phyloP scores from a whole-genome alignment of 2,113 vertebrate genomes.

The Equus przewalskii region DNA sequence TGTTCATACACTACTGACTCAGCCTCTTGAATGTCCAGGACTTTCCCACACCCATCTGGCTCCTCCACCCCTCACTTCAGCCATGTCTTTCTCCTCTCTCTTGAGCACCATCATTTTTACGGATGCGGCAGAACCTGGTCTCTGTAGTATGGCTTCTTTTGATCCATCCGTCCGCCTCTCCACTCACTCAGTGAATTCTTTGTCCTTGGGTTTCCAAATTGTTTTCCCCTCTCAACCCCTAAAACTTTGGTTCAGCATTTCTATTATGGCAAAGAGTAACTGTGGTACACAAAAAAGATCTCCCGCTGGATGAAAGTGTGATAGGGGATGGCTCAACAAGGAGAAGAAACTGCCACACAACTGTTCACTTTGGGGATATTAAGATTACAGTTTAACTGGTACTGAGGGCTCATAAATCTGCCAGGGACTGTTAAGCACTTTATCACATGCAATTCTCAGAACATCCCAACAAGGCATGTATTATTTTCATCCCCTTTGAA shows the following conservation, averaged over 20 bases:
- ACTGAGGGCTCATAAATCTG: neutral
- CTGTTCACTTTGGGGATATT: neutral
- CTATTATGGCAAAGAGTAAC: neutral
- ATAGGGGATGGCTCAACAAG: neutral
- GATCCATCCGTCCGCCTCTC: neutral
- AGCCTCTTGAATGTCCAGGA: neutral
- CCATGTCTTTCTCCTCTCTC: neutral
- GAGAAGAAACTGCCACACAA: neutral
- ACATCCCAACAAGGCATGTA: neutral
- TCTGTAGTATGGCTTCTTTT: neutral
- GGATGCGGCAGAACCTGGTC: neutral
- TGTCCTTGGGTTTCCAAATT: neutral
- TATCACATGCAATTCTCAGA: neutral
- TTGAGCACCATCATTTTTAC: rapidly evolving
- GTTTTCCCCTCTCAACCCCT: neutral
- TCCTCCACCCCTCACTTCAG: rapidly evolving
- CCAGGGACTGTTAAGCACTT: neutral
- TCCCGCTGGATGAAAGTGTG: neutral
- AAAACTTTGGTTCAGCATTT: neutral
- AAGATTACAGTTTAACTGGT: neutral
- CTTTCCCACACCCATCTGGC: neutral
- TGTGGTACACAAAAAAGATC: neutral
- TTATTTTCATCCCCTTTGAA: neutral
- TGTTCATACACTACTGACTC: neutral
- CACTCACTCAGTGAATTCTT: neutral